A percentile compares a stretch with the other conserved stretches of the same genome.
Evolutionary conservation across 2,797 vertebrate species (phyloP).

Genomic region (Alauda arvensis): DNA sequence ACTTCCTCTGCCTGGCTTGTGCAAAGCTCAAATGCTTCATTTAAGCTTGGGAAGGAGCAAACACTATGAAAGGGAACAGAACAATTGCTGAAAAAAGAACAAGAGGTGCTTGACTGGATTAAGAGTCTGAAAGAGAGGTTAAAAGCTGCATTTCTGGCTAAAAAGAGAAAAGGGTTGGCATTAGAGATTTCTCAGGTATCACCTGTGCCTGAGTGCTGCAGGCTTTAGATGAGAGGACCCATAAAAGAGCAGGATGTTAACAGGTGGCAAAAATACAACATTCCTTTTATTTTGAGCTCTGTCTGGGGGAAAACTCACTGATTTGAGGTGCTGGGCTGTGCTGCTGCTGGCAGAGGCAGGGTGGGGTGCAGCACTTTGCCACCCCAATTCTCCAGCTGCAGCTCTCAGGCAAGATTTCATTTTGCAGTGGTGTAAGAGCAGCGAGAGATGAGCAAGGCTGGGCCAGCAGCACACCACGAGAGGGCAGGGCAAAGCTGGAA

Average conservation of each 20-base stretch:
- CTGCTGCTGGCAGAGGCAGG: neutral
- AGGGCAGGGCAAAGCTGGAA: constrained; percentile 8
- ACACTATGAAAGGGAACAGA: neutral
- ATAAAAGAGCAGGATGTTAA: neutral
- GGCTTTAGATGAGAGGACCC: neutral
- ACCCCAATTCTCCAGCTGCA: neutral
- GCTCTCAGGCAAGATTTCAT: neutral
- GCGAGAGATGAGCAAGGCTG: neutral
- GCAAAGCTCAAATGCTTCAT: fast-evolving
- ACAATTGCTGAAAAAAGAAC: neutral
- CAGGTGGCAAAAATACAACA: neutral
- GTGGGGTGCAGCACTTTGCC: neutral
- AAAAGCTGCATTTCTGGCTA: neutral
- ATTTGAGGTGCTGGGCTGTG: neutral
- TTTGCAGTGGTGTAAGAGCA: neutral
- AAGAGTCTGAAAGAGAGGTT: neutral
- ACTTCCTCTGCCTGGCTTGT: fast-evolving
- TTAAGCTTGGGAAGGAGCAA: neutral
- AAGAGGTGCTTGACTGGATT: neutral
- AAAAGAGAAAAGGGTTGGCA: neutral
- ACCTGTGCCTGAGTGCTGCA: fast-evolving
- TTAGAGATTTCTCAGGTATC: neutral
- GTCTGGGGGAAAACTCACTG: fast-evolving
- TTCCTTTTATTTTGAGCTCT: neutral
- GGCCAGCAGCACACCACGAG: neutral